Conservation (phyloP, 2,113 vertebrate species). For the Merops nubicus region DNA sequence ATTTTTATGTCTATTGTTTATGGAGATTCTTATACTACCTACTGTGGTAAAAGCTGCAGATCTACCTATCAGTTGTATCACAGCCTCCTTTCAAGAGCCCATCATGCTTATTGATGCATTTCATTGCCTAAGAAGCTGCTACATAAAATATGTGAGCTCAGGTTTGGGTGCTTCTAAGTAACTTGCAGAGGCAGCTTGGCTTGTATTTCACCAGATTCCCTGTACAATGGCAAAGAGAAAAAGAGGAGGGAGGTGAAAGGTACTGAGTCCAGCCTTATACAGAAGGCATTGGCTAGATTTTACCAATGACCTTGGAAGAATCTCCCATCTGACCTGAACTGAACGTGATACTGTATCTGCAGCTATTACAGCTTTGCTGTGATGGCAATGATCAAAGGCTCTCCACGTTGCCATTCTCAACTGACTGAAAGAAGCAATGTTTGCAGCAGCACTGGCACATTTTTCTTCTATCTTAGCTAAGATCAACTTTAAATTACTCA, state of each 20-base stretch:
- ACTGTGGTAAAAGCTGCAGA: neutral
- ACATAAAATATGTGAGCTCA: neutral
- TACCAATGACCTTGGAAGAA: neutral
- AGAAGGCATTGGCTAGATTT: neutral
- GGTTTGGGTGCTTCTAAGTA: neutral
- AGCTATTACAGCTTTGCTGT: neutral
- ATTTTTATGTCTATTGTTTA: neutral
- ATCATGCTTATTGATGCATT: neutral
- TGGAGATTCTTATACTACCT: neutral
- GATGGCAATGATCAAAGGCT: neutral
- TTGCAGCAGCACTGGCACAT: neutral
- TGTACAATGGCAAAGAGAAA: neutral
- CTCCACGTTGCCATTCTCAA: neutral
- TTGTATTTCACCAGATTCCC: neutral
- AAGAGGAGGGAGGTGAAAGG: neutral
- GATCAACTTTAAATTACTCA: constrained; percentile 1
- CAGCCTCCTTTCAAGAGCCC: neutral
- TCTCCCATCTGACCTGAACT: neutral
- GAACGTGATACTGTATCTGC: neutral
- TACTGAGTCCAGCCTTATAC: neutral
- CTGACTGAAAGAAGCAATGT: neutral
- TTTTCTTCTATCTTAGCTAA: neutral
- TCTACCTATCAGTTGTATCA: neutral
- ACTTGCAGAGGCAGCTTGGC: neutral
- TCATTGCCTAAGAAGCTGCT: neutral